Percentiles rank a stretch among this genome's conserved stretches.
These are phyloP conservation scores for Halocaridina rubra DNA, from an alignment of 2,888 invertebrate genomes.

Conservation along the genomic window DNA sequence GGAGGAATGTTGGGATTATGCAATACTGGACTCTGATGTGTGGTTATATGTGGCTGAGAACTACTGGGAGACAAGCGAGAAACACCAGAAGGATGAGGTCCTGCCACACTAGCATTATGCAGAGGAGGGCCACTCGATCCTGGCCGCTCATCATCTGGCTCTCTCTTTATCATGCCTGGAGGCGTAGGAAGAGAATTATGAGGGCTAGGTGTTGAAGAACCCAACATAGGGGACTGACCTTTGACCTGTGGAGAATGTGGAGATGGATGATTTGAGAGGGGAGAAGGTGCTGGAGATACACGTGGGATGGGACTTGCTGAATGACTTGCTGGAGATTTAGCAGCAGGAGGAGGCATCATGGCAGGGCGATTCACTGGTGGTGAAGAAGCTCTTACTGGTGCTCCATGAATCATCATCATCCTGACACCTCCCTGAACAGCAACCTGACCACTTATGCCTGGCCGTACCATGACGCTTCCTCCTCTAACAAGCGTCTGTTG, in stretches of 20 bases:
- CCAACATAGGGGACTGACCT: conserved; percentile 48
- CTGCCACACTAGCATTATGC: neutral
- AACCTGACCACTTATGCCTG: conserved; percentile 31
- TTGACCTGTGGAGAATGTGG: conserved; percentile 58
- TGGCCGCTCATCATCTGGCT: conserved; percentile 36
- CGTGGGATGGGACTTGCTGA: conserved; percentile 55
- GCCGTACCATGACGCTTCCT: conserved; percentile 51
- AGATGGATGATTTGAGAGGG: conserved; percentile 45
- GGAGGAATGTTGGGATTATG: conserved; percentile 7
- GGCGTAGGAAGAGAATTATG: conserved; percentile 40
- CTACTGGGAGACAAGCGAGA: conserved; percentile 21
- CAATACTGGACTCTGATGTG: conserved; percentile 26
- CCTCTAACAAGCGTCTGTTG: conserved; percentile 53
- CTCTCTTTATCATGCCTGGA: conserved; percentile 40
- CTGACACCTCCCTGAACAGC: conserved; percentile 38
- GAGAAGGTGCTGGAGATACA: conserved; percentile 59
- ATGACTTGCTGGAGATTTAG: conserved; percentile 57
- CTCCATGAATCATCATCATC: conserved; percentile 61
- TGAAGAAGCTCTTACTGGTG: conserved; percentile 43
- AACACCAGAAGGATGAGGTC: neutral
- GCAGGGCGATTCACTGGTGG: conserved; percentile 49
- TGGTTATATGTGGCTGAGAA: neutral
- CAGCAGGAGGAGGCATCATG: conserved; percentile 59
- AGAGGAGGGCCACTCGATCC: conserved; percentile 20
- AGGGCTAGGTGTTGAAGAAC: conserved; percentile 54